Evolutionary conservation across 2,113 vertebrate genomes (phyloP), one percentile per base, ranked within the genome.

Genomic region (Bombycilla garrulus): DNA sequence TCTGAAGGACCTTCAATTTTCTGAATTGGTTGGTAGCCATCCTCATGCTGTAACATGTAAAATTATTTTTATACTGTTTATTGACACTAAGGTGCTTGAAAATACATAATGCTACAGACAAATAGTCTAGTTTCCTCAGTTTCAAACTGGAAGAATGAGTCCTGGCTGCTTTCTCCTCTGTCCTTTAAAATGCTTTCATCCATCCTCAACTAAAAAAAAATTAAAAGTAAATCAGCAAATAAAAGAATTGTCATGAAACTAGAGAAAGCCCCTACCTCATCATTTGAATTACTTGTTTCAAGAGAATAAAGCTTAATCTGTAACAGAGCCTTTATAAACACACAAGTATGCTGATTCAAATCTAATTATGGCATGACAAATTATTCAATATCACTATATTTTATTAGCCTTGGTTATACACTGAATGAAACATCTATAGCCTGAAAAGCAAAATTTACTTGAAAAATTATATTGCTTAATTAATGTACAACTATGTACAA

Each of bases 381-480:
- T 96, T 95, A 78, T 78, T 92, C 85, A 62, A 29, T 72, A 88
- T 92, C 92, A 93, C 38, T 88, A 77, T 47, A 45, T 85, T 93
- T 95, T 95, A 93, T 91, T 95, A 83, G 80, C 51, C 48, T 48
- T 89, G 62, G 74, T 92, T 86, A 81, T 79, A 69, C 13, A 57
- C 26, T 57, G 72, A 94, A 91, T 62, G 53, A 94, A 92, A 93
- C 88, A 96, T 92, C 89, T 95, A 80, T 85, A 96, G 54, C 18
- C 81, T 65, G 82, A 96, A 85, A 25, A 90, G 70, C 24, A 88
- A 94, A 90, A 96, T 79, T 96, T 87, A 79, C 66, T 93, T 26
- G 48, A 90, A 67, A 56, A 91, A 65, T 87, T 77, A 26, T 14
- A 89, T 87, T 93, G 66, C 95, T 96, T 87, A 86, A 92, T 25